A percentile compares a stretch with the other conserved stretches of the same genome.
Conservation (phyloP, 2,888 invertebrate species). For the Diaperis boleti region DNA sequence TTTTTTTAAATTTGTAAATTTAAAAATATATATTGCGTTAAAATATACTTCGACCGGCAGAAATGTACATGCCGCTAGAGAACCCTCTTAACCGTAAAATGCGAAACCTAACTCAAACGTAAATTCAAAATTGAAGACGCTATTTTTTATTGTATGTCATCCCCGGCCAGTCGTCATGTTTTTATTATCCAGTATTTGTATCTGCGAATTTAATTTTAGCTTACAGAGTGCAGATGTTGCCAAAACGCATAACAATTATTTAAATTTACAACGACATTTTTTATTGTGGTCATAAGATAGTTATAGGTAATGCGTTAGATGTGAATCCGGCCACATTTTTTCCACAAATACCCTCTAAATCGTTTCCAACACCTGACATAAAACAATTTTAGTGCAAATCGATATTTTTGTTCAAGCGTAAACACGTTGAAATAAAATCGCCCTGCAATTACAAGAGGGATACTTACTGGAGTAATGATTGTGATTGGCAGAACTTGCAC, state of each 20-base stretch:
- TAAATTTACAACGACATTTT: slow-evolving; percentile 31
- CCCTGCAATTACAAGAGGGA: neutral
- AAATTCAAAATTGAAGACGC: no score
- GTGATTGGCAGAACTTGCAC: slow-evolving; percentile 54
- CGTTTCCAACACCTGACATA: slow-evolving; percentile 20
- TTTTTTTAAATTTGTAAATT: no score
- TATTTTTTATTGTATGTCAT: no score
- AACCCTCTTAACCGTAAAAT: no score
- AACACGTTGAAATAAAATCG: neutral
- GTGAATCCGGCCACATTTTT: slow-evolving; percentile 9
- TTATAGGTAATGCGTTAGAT: neutral
- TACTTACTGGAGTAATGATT: slow-evolving; percentile 59
- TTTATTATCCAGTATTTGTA: slow-evolving; percentile 32
- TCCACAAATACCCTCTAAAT: slow-evolving; percentile 19
- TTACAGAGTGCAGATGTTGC: slow-evolving; percentile 38
- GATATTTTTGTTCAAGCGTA: slow-evolving; percentile 6
- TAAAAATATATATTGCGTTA: no score
- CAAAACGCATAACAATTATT: slow-evolving; percentile 31
- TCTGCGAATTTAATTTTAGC: slow-evolving; percentile 44
- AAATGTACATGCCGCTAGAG: no score
- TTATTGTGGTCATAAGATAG: slow-evolving; percentile 11
- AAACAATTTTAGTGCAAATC: slow-evolving; percentile 25
- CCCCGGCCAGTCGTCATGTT: slow-evolving; percentile 10
- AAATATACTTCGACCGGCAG: no score
- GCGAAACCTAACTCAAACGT: no score